phyloP scores from a whole-genome alignment of 2,797 vertebrate genomes.

The Scleropages formosus region DNA sequence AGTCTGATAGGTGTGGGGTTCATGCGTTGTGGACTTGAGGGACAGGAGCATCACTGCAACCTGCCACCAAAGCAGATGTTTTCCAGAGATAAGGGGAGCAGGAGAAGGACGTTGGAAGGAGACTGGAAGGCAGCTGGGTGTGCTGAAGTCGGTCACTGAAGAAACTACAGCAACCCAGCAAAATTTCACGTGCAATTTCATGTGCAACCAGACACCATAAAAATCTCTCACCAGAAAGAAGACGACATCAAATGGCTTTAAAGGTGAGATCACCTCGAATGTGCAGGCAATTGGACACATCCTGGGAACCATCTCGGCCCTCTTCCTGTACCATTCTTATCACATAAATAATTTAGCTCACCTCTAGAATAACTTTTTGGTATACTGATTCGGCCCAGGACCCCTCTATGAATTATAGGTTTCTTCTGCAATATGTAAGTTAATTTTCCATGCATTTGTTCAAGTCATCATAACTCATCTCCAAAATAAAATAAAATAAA shows the following conservation, averaged over 20 bases:
- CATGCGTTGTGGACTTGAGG: conserved; percentile 42
- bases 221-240: background rate
- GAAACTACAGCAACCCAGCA: conserved; percentile 44
- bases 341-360: background rate
- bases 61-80: conserved; percentile 71
- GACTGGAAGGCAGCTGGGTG: conserved; percentile 41
- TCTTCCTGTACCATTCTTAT: conserved; percentile 6
- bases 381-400: background rate
- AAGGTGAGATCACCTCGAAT: conserved; percentile 17
- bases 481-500: conserved; percentile 12
- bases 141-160: conserved; percentile 53
- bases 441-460: conserved; percentile 2
- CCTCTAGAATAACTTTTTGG: conserved; percentile 7
- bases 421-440: background rate
- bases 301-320: background rate
- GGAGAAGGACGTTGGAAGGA: conserved; percentile 38
- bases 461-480: conserved; percentile 5
- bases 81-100: conserved; percentile 37
- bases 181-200: conserved; percentile 11
- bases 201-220: background rate
- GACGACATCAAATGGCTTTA: conserved; percentile 6
- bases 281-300: background rate
- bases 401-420: background rate
- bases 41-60: conserved; percentile 50
- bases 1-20: conserved; percentile 33